Percentiles rank a stretch among this genome's conserved stretches.
Conservation (phyloP, 2,113 vertebrate species). For the Coturnix japonica region DNA sequence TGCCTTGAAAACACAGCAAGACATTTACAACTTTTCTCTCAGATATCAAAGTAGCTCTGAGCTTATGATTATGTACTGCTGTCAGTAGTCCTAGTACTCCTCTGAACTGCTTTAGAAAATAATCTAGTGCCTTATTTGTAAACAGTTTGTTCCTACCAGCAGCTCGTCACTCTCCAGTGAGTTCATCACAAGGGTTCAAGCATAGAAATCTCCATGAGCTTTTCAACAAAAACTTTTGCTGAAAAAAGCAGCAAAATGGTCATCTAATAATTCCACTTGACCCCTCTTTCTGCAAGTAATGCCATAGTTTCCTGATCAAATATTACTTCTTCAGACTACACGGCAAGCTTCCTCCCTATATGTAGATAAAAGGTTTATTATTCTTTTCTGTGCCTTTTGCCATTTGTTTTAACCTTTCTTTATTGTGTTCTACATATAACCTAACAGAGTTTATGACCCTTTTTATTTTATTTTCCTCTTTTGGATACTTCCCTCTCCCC, state of each 20-base stretch:
- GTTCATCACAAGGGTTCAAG: neutral
- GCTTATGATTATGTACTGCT: neutral
- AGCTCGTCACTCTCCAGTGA: neutral
- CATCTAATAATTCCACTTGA: neutral
- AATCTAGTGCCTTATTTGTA: neutral
- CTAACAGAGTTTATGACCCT: neutral
- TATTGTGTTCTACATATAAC: neutral
- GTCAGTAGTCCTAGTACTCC: neutral
- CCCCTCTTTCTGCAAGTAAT: constrained; percentile 12
- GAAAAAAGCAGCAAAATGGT: neutral
- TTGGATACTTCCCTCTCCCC: too few species aligned
- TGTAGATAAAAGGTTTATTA: neutral
- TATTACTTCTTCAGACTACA: neutral
- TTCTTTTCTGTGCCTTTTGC: neutral
- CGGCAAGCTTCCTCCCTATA: neutral
- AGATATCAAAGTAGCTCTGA: constrained; percentile 2
- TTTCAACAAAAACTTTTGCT: neutral
- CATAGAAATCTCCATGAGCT: neutral
- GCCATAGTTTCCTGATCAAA: neutral
- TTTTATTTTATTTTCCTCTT: neutral
- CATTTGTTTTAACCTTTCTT: neutral
- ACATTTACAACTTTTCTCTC: neutral
- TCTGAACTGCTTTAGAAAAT: neutral
- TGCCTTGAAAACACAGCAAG: neutral
- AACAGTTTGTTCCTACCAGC: neutral